Conservation (phyloP, 2,797 vertebrate species). For the Onychomys leucogaster region DNA sequence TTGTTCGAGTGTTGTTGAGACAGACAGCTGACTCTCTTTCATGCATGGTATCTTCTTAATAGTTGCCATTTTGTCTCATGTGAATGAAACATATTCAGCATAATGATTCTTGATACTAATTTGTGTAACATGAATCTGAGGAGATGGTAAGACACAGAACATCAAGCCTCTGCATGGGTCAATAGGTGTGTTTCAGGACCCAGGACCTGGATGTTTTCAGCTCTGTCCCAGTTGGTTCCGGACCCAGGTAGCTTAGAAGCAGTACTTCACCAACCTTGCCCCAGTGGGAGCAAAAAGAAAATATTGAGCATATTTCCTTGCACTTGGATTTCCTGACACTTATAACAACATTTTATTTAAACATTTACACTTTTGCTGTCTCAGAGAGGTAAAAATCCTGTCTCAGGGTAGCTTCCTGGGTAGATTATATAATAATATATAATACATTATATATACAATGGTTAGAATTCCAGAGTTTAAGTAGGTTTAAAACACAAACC, state of each 20-base stretch:
- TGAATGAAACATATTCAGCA: background rate
- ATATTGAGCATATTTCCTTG: background rate
- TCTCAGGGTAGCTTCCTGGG: background rate
- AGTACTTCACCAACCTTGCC: background rate
- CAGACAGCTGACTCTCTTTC: background rate
- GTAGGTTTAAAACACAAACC: background rate
- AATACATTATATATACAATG: background rate
- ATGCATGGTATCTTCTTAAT: background rate
- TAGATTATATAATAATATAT: background rate
- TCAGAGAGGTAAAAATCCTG: background rate
- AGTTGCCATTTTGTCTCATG: background rate
- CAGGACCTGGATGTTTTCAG: background rate
- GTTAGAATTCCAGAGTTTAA: background rate
- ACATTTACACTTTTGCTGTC: background rate
- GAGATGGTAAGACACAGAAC: background rate
- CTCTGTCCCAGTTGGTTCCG: background rate
- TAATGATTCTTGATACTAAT: background rate
- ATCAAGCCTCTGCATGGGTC: background rate
- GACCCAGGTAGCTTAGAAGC: background rate
- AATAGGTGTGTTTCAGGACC: background rate
- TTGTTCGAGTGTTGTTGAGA: slow-evolving; percentile 11
- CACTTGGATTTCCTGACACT: background rate
- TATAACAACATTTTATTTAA: slow-evolving; percentile 13
- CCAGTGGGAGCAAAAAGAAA: background rate
- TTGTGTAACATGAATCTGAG: background rate